Evolutionary conservation across 2,113 vertebrate genomes (phyloP), one percentile per base, ranked within the genome.

Genomic region (Mastomys coucha): DNA sequence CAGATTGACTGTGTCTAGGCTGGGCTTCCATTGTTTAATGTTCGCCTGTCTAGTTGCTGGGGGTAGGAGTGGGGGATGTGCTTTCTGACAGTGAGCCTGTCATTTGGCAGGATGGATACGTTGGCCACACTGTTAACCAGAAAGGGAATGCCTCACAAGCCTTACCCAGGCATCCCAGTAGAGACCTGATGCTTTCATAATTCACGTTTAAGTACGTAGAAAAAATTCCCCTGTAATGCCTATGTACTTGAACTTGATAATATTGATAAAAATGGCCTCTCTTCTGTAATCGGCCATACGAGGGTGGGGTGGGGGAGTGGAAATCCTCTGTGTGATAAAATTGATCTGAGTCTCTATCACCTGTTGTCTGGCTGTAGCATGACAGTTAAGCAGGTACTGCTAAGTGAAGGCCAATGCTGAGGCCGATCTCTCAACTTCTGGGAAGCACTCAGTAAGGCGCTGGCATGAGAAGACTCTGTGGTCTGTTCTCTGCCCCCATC

Each of bases 201-300:
- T n/a, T 86, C 86, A 63, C 56, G 67, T 97, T 97, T 97, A 28
- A 39, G 4, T 96, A 2, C 87, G 22, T 72, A 76, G 91, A 69
- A 95, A 96, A 95, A 67, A 92, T 84, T 96, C 56, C 63, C 69
- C 36, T 77, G 67, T 86, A 89, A 88, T 95, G 88, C 60, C 36
- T 87, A 19, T 92, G 60, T 95, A 45, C 91, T 97, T 88, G 92
- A 95, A 97, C 95, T 88, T 94, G 89, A 88, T 94, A 92, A 96
- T 92, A 70, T 94, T 92, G 76, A 95, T 94, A 82, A 95, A 96
- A 42, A 89, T 73, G 39, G 13, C 53, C 56, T 96, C 91, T 80
- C 90, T 93, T 86, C 1, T 78, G 22, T 93, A 75, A 91, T 91
- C 70, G 80, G 51, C 45, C 33, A 70, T 80, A 82, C 3, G 70